Conservation (phyloP, 2,113 vertebrate genomes). For the Anseranas semipalmata region DNA sequence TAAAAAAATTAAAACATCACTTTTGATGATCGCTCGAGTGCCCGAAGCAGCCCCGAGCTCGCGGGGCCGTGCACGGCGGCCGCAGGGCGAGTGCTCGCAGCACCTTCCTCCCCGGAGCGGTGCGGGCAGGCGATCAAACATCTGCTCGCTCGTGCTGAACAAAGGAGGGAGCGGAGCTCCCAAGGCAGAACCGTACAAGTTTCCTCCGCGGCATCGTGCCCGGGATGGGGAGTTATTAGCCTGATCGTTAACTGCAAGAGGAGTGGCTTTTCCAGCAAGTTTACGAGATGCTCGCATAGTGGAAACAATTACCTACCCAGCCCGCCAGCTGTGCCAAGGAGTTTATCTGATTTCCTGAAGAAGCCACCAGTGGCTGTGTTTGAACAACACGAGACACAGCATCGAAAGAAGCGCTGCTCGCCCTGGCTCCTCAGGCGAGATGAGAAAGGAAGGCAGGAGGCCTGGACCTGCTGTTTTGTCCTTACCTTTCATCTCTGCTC, state of each 20-base stretch:
- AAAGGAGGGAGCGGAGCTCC: background rate
- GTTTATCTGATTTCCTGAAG: background rate
- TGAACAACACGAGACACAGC: background rate
- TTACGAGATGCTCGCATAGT: background rate
- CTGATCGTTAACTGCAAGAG: background rate
- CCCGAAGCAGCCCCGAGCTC: background rate
- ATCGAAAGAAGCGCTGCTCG: background rate
- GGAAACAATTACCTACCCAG: background rate
- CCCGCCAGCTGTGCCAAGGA: background rate
- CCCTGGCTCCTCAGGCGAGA: background rate
- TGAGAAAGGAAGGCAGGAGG: background rate
- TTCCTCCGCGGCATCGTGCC: background rate
- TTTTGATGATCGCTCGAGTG: no score
- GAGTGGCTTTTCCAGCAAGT: background rate
- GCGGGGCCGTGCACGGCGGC: background rate
- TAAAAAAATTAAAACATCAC: no score
- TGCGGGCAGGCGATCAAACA: fast-evolving
- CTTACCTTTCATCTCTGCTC: background rate
- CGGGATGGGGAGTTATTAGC: background rate
- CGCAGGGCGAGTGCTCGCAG: fast-evolving
- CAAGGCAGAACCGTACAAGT: background rate
- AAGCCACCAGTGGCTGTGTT: background rate
- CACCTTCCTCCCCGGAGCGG: background rate
- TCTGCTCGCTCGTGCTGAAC: background rate
- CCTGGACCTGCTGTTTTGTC: background rate